A percentile compares a stretch with the other conserved stretches of the same genome.
phyloP scores from a whole-genome alignment of 1,140 invertebrate species.

The Marisa cornuarietis region DNA sequence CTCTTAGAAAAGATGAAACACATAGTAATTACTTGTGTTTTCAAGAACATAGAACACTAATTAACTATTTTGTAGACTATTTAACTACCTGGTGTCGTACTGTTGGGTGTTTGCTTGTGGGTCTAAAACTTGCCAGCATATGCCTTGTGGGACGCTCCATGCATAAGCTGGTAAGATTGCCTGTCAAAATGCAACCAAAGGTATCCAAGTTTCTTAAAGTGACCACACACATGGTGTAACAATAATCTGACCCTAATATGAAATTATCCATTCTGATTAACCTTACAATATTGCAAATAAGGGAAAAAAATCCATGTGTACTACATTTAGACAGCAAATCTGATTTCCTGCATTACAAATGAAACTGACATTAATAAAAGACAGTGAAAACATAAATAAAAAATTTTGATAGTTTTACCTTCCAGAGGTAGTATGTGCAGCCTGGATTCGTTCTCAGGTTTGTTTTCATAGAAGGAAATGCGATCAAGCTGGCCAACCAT shows the following conservation, averaged over 20 bases:
- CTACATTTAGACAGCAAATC: not conserved
- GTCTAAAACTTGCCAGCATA: constrained; percentile 66
- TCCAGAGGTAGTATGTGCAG: constrained; percentile 74
- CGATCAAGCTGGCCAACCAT: constrained; percentile 81
- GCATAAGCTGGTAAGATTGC: constrained; percentile 72
- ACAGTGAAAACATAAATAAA: not conserved
- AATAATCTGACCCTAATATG: not conserved
- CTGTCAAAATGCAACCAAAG: constrained; percentile 31
- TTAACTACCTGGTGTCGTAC: constrained; percentile 73
- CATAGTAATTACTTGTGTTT: no score
- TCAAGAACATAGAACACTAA: no score
- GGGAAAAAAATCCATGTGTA: no score
- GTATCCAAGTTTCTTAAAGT: not conserved
- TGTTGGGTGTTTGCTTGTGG: constrained; percentile 63
- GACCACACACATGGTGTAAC: not conserved
- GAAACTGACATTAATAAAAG: not conserved
- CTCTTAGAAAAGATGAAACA: no score
- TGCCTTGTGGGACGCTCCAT: constrained; percentile 75
- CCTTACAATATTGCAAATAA: no score
- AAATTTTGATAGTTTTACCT: constrained; percentile 68
- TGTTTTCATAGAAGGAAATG: constrained; percentile 74
- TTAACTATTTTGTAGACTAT: not conserved
- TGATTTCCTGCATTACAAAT: not conserved
- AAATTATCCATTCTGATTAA: not conserved
- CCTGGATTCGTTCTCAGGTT: constrained; percentile 59